phyloP scores from a whole-genome alignment of 2,113 vertebrate species.

The Oceanodroma tethys region DNA sequence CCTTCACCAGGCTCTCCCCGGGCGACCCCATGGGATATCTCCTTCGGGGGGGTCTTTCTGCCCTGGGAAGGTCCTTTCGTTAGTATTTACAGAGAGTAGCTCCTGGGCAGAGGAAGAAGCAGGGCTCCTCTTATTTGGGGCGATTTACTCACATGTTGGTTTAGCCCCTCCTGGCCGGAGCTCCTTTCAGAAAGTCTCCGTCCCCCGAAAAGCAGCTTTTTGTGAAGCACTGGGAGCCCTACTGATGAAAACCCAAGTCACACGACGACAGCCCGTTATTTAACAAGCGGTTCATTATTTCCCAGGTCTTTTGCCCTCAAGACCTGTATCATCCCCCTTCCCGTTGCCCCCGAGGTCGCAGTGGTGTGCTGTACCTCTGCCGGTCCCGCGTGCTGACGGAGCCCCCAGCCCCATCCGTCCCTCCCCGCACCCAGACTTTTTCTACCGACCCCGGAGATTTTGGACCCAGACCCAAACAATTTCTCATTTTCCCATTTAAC shows the following conservation, averaged over 20 bases:
- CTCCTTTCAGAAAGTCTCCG: neutral
- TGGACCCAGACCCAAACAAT: rapidly evolving
- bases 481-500: neutral
- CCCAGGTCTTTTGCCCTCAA: neutral
- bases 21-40: neutral
- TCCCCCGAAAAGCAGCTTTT: neutral
- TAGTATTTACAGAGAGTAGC: neutral
- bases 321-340: rapidly evolving
- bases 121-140: neutral
- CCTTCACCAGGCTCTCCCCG: neutral
- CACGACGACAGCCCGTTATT: rapidly evolving
- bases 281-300: neutral
- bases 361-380: rapidly evolving
- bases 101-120: neutral
- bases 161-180: neutral
- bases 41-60: rapidly evolving
- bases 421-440: neutral
- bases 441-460: rapidly evolving
- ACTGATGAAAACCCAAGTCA: rapidly evolving
- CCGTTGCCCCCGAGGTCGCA: rapidly evolving
- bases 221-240: rapidly evolving
- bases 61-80: rapidly evolving
- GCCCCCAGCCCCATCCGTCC: neutral
- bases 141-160: rapidly evolving
- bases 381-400: rapidly evolving